A percentile compares a stretch with the other conserved stretches of the same genome.
Evolutionary conservation across 2,797 vertebrate species (phyloP).

Genomic region (Acipenser ruthenus): DNA sequence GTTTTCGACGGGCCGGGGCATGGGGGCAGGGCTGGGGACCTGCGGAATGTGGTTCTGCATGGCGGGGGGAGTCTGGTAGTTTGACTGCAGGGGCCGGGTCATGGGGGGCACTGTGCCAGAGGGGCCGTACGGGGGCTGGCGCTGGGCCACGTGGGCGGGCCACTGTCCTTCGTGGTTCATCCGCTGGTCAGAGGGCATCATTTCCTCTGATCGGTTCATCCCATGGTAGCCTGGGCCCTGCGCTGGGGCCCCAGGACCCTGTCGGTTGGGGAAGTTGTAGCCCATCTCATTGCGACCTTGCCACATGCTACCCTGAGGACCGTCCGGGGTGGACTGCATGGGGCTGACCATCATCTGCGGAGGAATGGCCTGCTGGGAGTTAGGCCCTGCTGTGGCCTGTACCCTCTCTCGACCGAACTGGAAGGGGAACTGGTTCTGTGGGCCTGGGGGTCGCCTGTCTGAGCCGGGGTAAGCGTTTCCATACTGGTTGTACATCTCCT

Average conservation of each 20-base stretch:
- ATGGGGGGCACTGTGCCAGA: conserved; percentile 79
- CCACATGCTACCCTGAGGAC: conserved; percentile 86
- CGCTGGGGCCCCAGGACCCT: conserved; percentile 66
- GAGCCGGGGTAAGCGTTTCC: conserved; percentile 69
- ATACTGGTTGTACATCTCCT: conserved; percentile 89
- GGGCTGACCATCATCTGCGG: conserved; percentile 78
- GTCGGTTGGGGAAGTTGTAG: conserved; percentile 81
- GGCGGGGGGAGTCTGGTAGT: conserved; percentile 83
- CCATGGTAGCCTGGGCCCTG: conserved; percentile 81
- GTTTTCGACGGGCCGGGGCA: conserved; percentile 88
- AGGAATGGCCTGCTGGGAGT: conserved; percentile 76
- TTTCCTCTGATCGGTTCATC: conserved; percentile 87
- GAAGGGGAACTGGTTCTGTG: conserved; percentile 93
- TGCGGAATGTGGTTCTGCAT: conserved; percentile 99
- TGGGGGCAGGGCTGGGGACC: conserved; percentile 89
- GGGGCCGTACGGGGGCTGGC: conserved; percentile 83
- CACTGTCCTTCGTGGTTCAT: conserved; percentile 92
- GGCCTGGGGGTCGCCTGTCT: conserved; percentile 80
- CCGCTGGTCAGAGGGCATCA: conserved; percentile 88
- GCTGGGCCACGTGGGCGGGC: conserved; percentile 77
- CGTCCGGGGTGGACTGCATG: conserved; percentile 60
- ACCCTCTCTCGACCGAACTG: conserved; percentile 88
- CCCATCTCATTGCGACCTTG: conserved; percentile 86
- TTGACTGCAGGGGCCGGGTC: conserved; percentile 83
- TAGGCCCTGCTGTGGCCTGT: conserved; percentile 70